Evolutionary conservation across 2,888 invertebrate species (phyloP).

Genomic region (Synanthedon tipuliformis): DNA sequence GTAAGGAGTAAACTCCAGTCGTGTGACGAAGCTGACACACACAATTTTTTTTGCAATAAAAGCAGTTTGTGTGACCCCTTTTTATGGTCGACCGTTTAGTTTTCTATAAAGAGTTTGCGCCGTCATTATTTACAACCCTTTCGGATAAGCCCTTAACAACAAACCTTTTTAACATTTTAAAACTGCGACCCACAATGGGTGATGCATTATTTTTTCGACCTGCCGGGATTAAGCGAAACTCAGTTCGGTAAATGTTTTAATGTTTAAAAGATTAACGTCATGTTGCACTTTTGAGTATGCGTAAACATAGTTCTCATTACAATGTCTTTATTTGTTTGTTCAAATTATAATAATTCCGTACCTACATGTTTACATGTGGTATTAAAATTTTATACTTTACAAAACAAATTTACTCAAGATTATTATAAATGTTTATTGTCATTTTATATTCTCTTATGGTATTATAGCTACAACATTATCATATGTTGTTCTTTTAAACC

Average conservation of each 20-base stretch:
- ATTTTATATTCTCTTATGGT: too few relatives aligned
- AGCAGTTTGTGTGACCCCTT: background rate
- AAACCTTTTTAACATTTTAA: constrained; percentile 68
- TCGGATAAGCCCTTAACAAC: constrained; percentile 58
- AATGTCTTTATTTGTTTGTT: constrained; percentile 46
- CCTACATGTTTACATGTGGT: background rate
- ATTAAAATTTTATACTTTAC: background rate
- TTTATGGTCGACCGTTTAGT: constrained; percentile 43
- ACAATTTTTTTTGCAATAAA: constrained; percentile 1
- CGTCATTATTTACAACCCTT: constrained; percentile 70
- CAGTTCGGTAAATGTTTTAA: constrained; percentile 62
- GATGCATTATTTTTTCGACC: constrained; percentile 47
- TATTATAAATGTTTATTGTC: too few relatives aligned
- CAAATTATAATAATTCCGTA: constrained; percentile 4
- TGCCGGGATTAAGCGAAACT: constrained; percentile 39
- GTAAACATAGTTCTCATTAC: constrained; percentile 42
- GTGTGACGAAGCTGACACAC: too few relatives aligned
- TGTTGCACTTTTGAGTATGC: constrained; percentile 36
- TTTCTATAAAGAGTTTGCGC: constrained; percentile 53
- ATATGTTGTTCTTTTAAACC: too few relatives aligned
- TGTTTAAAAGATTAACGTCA: constrained; percentile 67
- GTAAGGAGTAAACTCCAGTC: too few relatives aligned
- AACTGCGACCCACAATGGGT: constrained; percentile 52
- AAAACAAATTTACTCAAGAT: background rate
- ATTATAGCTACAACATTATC: too few relatives aligned